Base-by-base conservation (phyloP, 2,113 vertebrate genomes). In the Rhabdornis inornatus region DNA sequence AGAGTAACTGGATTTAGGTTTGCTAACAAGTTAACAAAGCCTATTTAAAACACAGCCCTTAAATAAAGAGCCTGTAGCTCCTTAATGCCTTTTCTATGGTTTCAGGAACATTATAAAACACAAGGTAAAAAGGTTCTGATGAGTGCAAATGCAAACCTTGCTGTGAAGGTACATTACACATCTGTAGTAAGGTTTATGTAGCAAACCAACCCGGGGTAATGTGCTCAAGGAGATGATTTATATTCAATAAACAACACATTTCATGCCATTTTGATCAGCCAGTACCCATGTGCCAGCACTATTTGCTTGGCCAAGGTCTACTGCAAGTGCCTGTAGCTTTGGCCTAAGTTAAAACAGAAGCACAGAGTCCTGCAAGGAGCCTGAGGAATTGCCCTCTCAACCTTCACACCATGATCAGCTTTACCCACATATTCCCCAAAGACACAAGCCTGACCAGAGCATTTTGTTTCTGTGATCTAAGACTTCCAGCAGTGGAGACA, bases 1-100 rank as follows among this genome's bases (percentile, higher is more conserved):
- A 85, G 94, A 75, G 72, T 75, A 56, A 87, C 83, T 71, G 89
- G 72, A 90, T 91, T 91, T 89, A 65, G 74, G 84, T 84, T 94
- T 92, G 86, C 89, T 76, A 92, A 47, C 86, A 81, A 94, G 52
- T 92, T 81, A 84, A 61, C 85, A 80, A 88, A 89, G 52, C 47
- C 79, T 74, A 44, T 87, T 87, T 94, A 68, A 91, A 92, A 60
- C 20, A 2, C 1, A 61, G 60, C 16, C 71, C 75, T 90, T 80
- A 56, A 94, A 64, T 89, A 83, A 83, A 91, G 61, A 33, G 77
- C 49, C 74, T 68, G 44, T 75, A 82, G n/a, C 72, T 84, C 57
- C 71, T 66, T 69, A 24, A 75, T 7, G 55, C 47, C 61, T 53
- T 19, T 57, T 75, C n/a, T 57, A 15, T 3, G 13, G 40, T 47